phyloP scores from a whole-genome alignment of 2,113 vertebrate species.

The Motacilla alba region DNA sequence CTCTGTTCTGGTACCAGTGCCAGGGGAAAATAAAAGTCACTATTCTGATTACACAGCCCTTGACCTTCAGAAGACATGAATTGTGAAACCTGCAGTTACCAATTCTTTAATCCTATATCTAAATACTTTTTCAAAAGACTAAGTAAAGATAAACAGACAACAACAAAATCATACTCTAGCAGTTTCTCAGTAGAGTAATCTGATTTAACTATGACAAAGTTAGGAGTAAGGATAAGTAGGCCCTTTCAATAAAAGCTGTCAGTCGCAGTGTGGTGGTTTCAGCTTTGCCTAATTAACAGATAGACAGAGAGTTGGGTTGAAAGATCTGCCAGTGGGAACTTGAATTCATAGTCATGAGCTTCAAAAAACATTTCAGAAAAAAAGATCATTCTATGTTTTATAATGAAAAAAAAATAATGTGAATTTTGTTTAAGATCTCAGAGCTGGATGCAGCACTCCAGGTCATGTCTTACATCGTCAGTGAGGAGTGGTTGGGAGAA shows the following conservation, averaged over 20 bases:
- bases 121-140: background rate
- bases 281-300: background rate
- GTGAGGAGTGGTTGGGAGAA: background rate
- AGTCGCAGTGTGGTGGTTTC: background rate
- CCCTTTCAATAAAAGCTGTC: background rate
- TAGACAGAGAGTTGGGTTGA: background rate
- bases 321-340: background rate
- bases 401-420: background rate
- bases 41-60: background rate
- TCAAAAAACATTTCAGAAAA: background rate
- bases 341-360: background rate
- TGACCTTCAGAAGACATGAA: background rate
- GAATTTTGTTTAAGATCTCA: background rate
- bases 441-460: background rate
- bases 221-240: background rate
- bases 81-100: background rate
- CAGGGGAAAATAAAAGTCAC: background rate
- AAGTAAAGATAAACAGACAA: background rate
- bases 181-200: background rate
- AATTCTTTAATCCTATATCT: background rate
- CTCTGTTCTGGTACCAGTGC: background rate
- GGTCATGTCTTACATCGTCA: accelerated
- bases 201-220: background rate
- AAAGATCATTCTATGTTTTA: background rate
- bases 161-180: background rate